Base-by-base conservation (phyloP, 1,140 invertebrate genomes). In the Brachionus asplanchnoidis region DNA sequence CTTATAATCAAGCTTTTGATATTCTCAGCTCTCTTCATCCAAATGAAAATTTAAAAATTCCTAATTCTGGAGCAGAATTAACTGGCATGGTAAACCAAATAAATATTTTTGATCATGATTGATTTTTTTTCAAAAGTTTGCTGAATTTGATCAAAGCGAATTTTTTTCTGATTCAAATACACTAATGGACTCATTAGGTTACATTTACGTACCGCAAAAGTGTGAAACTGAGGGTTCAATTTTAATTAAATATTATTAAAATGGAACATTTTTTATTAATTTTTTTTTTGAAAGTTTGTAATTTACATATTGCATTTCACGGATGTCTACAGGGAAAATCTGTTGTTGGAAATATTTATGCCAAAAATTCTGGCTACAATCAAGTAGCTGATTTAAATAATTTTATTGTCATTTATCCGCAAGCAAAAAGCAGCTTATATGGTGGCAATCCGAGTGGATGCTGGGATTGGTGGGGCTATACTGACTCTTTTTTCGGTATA, bases 381-480 rank as follows among this genome's bases (percentile, higher is more conserved):
- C 89, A 90, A 85, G 89, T 89, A 5, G 90, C 88, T 11, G 90
- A 91, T 83, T 79, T 88, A 44, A 91, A 91, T 84, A 87, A 90
- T 86, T 89, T 90, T 85, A 89, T 91, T 83, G 87, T 90, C 8
- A 85, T 91, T 1, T 90, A 90, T 86, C 90, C 90, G 17, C 90
- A 91, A 87, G 88, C 86, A 8, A 85, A 86, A n/a, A 40, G 40
- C 0, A 85, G 83, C 44, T n/a, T 84, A 12, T 23, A 42, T 36
- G 20, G 23, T 12, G 3, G 73, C 11, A 91, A 91, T 83, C 88
- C 87, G 11, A 85, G 88, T 11, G 88, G 88, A 3, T 91, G 90
- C 85, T 91, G 89, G 88, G 90, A 91, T 77, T 90, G 90, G 90
- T 91, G 86, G 87, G 88, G 87, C 8, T 89, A 88, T 75, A 88